Percentiles rank a stretch among this genome's conserved stretches.
Evolutionary conservation across 2,113 vertebrate species (phyloP).

Genomic region (Chloroceryle aenea): DNA sequence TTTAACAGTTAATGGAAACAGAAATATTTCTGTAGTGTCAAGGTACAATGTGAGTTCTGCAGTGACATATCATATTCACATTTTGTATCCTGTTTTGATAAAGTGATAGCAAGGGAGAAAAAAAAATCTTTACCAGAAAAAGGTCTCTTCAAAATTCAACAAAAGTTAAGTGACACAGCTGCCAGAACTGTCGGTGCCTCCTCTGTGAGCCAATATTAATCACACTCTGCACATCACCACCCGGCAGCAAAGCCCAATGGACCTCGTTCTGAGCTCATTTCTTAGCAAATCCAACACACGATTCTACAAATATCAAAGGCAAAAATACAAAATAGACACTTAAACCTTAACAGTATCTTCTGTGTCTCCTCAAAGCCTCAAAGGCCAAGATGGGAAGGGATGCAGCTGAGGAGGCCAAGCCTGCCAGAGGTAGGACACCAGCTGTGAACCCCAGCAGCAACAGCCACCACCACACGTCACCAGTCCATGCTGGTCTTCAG

Average conservation of each 20-base stretch:
- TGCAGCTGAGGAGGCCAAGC: not conserved
- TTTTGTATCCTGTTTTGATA: constrained; percentile 28
- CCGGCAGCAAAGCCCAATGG: not conserved
- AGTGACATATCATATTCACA: constrained; percentile 5
- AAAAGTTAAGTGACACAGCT: not conserved
- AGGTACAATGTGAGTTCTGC: not conserved
- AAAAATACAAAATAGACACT: fast-evolving
- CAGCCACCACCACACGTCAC: not conserved
- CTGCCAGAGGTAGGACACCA: not conserved
- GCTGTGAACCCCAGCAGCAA: not conserved
- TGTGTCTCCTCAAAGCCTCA: not conserved
- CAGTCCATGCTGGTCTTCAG: not conserved
- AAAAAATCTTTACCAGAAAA: constrained; percentile 4
- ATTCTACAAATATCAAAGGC: not conserved
- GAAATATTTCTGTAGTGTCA: not conserved
- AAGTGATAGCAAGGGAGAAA: not conserved
- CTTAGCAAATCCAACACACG: not conserved
- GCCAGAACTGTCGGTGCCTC: not conserved
- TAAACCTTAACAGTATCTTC: not conserved
- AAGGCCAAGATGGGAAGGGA: not conserved
- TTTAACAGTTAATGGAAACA: constrained; percentile 39
- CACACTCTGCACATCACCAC: not conserved
- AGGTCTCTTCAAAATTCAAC: constrained; percentile 6
- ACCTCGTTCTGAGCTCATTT: not conserved
- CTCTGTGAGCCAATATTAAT: not conserved